Conservation (phyloP, 2,113 vertebrate species). For the Melanostigma gelatinosum region DNA sequence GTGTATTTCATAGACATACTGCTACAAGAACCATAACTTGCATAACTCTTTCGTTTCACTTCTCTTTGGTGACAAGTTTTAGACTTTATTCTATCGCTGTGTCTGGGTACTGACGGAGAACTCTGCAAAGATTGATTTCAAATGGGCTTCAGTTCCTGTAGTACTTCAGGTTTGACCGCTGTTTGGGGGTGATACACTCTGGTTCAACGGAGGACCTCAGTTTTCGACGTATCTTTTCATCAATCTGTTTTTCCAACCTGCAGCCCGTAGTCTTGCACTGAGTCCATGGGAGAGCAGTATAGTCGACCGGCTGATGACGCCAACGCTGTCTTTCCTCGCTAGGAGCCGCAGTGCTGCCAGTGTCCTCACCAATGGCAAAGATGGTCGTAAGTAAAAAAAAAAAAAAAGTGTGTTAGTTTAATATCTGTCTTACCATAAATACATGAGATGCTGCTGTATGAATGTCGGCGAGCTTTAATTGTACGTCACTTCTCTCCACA, state of each 20-base stretch:
- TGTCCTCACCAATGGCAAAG: slow-evolving; percentile 88
- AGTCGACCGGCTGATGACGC: slow-evolving; percentile 96
- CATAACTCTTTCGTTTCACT: not conserved
- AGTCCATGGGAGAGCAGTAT: slow-evolving; percentile 98
- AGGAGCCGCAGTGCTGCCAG: slow-evolving; percentile 95
- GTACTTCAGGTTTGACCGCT: not conserved
- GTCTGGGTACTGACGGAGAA: slow-evolving; percentile 1
- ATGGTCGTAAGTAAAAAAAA: slow-evolving; percentile 89
- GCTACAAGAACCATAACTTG: not conserved
- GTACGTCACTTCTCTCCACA: slow-evolving; percentile 53
- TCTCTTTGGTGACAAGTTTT: not conserved
- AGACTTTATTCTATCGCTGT: not conserved
- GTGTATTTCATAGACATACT: not conserved
- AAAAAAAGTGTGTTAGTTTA: not conserved
- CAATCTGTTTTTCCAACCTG: not conserved
- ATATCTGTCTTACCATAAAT: accelerated
- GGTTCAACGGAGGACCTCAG: not conserved
- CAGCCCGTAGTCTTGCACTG: slow-evolving; percentile 91
- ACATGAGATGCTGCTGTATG: not conserved
- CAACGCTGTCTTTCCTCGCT: slow-evolving; percentile 95
- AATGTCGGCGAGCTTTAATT: not conserved
- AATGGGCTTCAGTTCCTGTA: not conserved
- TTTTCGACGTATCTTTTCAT: not conserved
- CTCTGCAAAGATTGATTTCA: not conserved
- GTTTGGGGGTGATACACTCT: not conserved